phyloP scores from a whole-genome alignment of 2,797 vertebrate species.

The Phyllotis vaccarum region DNA sequence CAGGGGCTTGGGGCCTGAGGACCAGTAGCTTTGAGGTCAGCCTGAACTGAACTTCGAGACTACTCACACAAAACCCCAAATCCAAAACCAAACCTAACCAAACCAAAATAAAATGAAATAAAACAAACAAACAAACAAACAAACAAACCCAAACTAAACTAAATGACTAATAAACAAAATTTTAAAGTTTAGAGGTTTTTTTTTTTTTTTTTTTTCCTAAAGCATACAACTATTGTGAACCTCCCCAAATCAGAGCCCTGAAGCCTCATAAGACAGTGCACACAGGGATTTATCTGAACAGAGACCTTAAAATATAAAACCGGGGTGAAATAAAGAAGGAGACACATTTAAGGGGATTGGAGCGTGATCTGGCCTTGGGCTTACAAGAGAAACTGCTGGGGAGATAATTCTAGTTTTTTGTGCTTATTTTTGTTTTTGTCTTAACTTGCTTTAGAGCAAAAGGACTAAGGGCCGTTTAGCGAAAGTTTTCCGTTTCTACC shows the following conservation, averaged over 20 bases:
- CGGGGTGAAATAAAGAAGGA: background rate
- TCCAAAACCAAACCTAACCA: background rate
- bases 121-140: background rate
- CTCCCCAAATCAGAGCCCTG: background rate
- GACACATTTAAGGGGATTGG: slow-evolving; percentile 34
- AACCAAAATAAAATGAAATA: background rate
- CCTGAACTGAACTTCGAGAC: background rate
- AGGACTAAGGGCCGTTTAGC: background rate
- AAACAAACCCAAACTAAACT: too few relatives aligned
- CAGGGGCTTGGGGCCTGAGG: background rate
- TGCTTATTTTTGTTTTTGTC: background rate
- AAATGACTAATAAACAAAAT: background rate
- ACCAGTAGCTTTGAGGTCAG: background rate
- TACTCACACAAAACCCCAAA: background rate
- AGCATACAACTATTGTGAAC: background rate
- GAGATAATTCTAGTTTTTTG: too few relatives aligned
- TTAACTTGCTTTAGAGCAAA: background rate
- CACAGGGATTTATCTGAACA: background rate
- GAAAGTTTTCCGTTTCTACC: background rate
- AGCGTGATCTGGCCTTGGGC: background rate
- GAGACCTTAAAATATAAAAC: slow-evolving; percentile 1
- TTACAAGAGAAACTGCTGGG: background rate
- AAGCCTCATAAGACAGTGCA: background rate
- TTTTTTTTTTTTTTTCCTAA: background rate
- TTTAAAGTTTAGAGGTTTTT: background rate